Evolutionary conservation across 2,113 vertebrate genomes (phyloP).

Genomic region (human (Homo sapiens)): GRCh38 chr17:13990001-13990500

Average conservation of each 20-base stretch:
- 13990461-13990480: no score
- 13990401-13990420: no score
- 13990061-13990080: constrained; percentile 31
- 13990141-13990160: background rate
- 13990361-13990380: no score
- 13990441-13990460: no score
- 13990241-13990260: no score
- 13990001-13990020: background rate
- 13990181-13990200: background rate
- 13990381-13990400: no score
- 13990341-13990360: no score
- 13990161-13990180: background rate
- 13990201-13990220: rapidly evolving
- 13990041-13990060: background rate
- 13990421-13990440: no score
- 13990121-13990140: background rate
- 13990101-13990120: background rate
- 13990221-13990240: no score
- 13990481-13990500: no score
- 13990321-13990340: no score
- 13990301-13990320: background rate
- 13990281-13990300: background rate
- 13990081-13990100: background rate
- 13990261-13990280: background rate
- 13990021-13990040: constrained; percentile 14